Evolutionary conservation across 2,888 invertebrate genomes (phyloP), one percentile per base, ranked within the genome.

Genomic region (Esperia sulphurella): DNA sequence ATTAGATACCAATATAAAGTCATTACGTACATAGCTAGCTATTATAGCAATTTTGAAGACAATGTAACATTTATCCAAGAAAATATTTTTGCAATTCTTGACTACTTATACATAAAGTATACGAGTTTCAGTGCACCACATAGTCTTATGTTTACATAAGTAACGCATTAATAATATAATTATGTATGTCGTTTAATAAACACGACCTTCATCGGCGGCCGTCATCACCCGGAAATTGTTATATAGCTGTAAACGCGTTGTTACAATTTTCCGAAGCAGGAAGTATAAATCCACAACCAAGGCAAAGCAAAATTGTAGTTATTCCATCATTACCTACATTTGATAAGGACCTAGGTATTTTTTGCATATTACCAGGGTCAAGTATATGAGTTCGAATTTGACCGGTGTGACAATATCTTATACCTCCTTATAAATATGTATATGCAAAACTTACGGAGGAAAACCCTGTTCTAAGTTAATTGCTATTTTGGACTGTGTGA

Each of bases 221-320:
- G 49, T 41, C 86, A 83, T 82, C 73, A 85, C 83, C 79, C 82
- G 87, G 87, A 88, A 88, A 75, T 70, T 59, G 67, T 69, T 68
- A 67, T 71, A 65, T 76, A 74, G 77, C 74, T 71, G 74, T 79
- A 80, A 71, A 79, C 71, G 75, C 66, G 69, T 66, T 73, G 82
- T 80, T 83, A 86, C 85, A 85, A 81, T 86, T 87, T 86, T 83
- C 83, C 80, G 75, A 86, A 85, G 79, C 75, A 84, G 87, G 87
- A 87, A 87, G 75, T 81, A 68, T 77, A 71, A 71, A 75, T 71
- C 64, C 53, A 61, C 69, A 72, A 69, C 75, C 84, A 85, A 85
- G 86, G 86, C 68, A 63, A 79, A 71, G 75, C 73, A 73, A 79
- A 81, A 79, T 77, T 78, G 71, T 21, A 47, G 43, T 30, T 45